Conservation (phyloP, 2,888 invertebrate species). For the Catocala fraxini region DNA sequence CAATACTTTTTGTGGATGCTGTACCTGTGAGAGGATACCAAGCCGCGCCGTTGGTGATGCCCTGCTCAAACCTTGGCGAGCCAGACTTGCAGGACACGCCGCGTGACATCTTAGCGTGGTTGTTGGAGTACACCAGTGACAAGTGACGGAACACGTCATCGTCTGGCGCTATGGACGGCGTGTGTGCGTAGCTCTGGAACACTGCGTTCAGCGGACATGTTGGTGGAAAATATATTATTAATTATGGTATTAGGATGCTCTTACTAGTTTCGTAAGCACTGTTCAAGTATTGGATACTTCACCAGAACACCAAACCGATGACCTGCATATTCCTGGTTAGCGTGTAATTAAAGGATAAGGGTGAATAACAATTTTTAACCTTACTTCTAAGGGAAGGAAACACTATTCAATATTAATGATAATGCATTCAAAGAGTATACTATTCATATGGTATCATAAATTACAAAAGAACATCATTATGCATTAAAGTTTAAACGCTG, state of each 20-base stretch:
- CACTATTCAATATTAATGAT: too few relatives aligned
- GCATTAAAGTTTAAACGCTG: too few relatives aligned
- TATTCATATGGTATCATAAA: too few relatives aligned
- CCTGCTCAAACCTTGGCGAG: constrained; percentile 92
- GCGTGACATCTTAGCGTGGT: constrained; percentile 96
- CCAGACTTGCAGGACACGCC: constrained; percentile 94
- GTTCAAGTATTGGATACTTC: constrained; percentile 68
- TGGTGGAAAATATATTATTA: constrained; percentile 49
- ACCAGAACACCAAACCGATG: constrained; percentile 92
- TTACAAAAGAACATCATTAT: too few relatives aligned
- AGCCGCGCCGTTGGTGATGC: constrained; percentile 97
- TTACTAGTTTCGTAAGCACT: background rate
- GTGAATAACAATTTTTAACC: too few relatives aligned
- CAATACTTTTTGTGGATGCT: background rate
- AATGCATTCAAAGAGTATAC: too few relatives aligned
- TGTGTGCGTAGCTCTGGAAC: constrained; percentile 94
- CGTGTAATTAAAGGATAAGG: constrained; percentile 62
- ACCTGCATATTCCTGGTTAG: constrained; percentile 91
- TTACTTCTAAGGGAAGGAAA: too few relatives aligned
- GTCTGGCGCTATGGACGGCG: constrained; percentile 95
- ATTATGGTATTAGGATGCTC: background rate
- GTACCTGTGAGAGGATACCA: constrained; percentile 95
- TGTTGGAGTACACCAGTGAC: constrained; percentile 94
- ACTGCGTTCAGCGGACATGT: constrained; percentile 91
- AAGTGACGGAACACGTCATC: constrained; percentile 97